Evolutionary conservation across 2,113 vertebrate genomes (phyloP).

Genomic region (Meleagris gallopavo): DNA sequence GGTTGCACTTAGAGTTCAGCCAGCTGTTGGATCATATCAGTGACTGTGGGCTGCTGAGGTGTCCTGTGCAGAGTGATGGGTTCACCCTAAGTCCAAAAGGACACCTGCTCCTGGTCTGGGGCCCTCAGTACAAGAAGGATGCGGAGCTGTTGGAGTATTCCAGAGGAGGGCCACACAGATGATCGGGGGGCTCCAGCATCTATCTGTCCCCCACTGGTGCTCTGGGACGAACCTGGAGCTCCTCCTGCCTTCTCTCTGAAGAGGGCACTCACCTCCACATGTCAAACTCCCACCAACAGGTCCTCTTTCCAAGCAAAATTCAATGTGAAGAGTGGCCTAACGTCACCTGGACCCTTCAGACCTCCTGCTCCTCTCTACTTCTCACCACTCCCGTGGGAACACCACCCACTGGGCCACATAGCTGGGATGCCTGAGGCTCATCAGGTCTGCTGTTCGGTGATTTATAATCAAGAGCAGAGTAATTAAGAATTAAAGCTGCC

Average conservation of each 20-base stretch:
- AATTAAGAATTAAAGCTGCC: slow-evolving; percentile 26
- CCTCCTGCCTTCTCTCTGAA: not conserved
- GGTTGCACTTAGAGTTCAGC: slow-evolving; percentile 3
- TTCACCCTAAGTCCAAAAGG: not conserved
- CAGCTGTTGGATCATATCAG: not conserved
- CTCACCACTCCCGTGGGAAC: not conserved
- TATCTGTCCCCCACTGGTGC: not conserved
- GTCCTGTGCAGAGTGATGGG: not conserved
- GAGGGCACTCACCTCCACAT: rapidly evolving
- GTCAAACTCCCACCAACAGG: rapidly evolving
- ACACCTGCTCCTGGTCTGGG: too few species aligned
- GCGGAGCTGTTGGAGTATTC: too few species aligned
- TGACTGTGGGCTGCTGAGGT: not conserved
- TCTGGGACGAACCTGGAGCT: not conserved
- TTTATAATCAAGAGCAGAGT: not conserved
- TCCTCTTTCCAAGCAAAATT: not conserved
- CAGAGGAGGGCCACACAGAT: too few species aligned
- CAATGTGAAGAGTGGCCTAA: not conserved
- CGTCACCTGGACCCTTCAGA: not conserved
- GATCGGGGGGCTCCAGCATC: too few species aligned
- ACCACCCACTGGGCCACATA: not conserved
- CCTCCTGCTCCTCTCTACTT: not conserved
- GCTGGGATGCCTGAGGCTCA: not conserved
- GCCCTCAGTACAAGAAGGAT: too few species aligned
- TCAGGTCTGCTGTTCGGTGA: not conserved